Evolutionary conservation across 2,888 invertebrate genomes (phyloP).

Genomic region (Lasioglossum zephyrum): DNA sequence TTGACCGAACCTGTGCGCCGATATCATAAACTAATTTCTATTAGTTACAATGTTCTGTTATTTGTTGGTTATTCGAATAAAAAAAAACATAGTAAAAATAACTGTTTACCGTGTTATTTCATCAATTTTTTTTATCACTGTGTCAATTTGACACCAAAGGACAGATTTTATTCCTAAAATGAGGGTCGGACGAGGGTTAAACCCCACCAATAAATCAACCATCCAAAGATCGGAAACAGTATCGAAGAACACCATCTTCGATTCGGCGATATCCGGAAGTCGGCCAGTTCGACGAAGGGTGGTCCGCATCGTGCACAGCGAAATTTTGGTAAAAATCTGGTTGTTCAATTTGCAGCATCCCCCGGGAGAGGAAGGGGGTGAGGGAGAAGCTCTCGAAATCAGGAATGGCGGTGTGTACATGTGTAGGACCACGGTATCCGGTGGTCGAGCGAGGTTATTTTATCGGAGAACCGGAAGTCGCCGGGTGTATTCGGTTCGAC

Average conservation of each 20-base stretch:
- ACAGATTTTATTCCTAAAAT: too few relatives aligned
- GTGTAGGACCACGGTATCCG: background rate
- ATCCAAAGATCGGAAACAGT: background rate
- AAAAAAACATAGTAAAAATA: too few relatives aligned
- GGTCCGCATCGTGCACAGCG: background rate
- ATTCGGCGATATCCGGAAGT: background rate
- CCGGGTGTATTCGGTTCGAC: slow-evolving; percentile 3
- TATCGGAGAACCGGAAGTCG: background rate
- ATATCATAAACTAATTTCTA: too few relatives aligned
- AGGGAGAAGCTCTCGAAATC: background rate
- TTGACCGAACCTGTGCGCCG: too few relatives aligned
- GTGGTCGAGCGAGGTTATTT: background rate
- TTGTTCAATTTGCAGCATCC: background rate
- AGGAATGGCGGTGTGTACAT: background rate
- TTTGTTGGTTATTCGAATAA: too few relatives aligned
- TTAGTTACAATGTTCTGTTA: too few relatives aligned
- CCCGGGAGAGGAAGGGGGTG: background rate
- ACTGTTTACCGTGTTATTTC: too few relatives aligned
- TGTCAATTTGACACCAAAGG: too few relatives aligned
- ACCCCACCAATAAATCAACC: background rate
- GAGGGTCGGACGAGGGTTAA: too few relatives aligned
- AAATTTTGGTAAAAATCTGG: background rate
- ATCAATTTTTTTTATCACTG: too few relatives aligned
- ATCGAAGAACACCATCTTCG: background rate
- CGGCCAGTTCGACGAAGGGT: background rate